A percentile compares a stretch with the other conserved stretches of the same genome.
Evolutionary conservation across 1,140 invertebrate genomes (phyloP).

Genomic region (Goniozus legneri): DNA sequence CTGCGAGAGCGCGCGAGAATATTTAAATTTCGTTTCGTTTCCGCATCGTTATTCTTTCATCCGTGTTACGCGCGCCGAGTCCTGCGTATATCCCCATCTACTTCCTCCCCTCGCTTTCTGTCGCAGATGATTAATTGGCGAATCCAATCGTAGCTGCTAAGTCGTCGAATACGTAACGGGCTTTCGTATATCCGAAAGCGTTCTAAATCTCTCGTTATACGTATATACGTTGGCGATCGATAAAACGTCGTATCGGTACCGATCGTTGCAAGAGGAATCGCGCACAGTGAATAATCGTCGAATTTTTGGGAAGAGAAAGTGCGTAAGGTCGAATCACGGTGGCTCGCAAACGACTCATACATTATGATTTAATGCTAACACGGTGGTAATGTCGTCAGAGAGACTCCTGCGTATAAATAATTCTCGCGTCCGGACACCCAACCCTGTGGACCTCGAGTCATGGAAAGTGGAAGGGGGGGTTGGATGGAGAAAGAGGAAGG

Average conservation of each 20-base stretch:
- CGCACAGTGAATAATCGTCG: too few species aligned
- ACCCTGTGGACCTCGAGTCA: conserved; percentile 41
- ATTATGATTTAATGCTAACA: conserved; percentile 58
- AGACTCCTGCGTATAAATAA: conserved; percentile 56
- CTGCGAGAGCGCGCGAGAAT: conserved; percentile 25
- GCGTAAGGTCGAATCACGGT: conserved; percentile 41
- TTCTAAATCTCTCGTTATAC: too few species aligned
- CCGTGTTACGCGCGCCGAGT: conserved; percentile 20
- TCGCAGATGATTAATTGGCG: conserved; percentile 28
- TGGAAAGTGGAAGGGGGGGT: conserved; percentile 25
- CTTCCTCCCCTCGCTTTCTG: not conserved
- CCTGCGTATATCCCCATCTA: not conserved
- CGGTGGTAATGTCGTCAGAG: conserved; percentile 55
- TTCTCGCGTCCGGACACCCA: conserved; percentile 52
- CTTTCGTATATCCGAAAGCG: too few species aligned
- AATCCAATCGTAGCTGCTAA: conserved; percentile 33
- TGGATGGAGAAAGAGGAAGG: conserved; percentile 7
- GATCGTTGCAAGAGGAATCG: too few species aligned
- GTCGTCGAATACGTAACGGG: too few species aligned
- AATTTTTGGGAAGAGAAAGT: conserved; percentile 28
- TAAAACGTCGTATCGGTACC: too few species aligned
- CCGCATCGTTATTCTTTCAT: conserved; percentile 40
- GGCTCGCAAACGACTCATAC: conserved; percentile 51
- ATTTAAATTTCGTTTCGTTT: conserved; percentile 44
- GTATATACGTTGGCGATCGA: too few species aligned